These are phyloP conservation scores for Lepidocyrtoides sp. DNA, from an alignment of 2,888 invertebrate species.

Conservation along the genomic window DNA sequence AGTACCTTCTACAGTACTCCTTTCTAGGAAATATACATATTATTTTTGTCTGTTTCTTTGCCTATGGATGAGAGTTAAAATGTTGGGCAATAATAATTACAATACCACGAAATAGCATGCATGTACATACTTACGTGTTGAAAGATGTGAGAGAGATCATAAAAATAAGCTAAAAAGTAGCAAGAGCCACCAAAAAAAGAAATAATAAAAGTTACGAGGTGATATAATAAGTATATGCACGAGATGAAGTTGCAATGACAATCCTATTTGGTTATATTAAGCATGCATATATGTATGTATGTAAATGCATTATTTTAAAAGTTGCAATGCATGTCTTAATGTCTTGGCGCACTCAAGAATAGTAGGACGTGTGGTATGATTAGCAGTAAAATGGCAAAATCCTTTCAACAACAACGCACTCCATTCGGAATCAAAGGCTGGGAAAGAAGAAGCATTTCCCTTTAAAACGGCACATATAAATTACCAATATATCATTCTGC, in stretches of 20 bases:
- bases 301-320: neutral
- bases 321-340: no score
- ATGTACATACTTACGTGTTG: constrained; percentile 14
- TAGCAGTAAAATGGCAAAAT: constrained; percentile 23
- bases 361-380: constrained; percentile 20
- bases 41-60: no score
- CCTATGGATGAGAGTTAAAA: neutral
- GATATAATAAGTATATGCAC: constrained; percentile 17
- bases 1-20: neutral
- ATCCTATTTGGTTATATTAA: neutral
- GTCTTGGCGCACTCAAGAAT: neutral
- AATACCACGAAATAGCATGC: neutral
- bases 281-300: neutral
- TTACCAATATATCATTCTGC: neutral
- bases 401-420: neutral
- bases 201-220: constrained; percentile 57
- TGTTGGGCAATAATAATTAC: neutral
- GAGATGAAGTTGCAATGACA: neutral
- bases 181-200: constrained; percentile 36
- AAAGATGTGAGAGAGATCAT: constrained; percentile 62
- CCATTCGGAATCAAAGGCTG: neutral
- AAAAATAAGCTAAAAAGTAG: constrained; percentile 57
- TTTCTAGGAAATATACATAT: neutral
- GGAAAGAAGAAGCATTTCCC: neutral
- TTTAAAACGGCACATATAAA: neutral